Conservation (phyloP, 2,888 invertebrate species). For the Melolontha melolontha region DNA sequence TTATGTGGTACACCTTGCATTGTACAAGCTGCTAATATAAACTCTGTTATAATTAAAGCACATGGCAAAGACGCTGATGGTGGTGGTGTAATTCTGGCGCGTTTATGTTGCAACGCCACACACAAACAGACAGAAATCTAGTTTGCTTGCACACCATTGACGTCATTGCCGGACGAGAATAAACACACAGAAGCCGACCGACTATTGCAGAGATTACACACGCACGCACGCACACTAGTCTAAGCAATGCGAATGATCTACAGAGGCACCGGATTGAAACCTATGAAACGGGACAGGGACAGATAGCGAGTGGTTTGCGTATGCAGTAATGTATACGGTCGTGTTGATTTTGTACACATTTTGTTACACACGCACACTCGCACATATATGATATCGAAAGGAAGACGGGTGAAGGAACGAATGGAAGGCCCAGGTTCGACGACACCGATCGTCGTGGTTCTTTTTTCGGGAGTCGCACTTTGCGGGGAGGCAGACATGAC, state of each 20-base stretch:
- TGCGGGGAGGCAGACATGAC: too few species aligned
- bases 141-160: slow-evolving; percentile 40
- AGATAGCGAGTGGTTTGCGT: slow-evolving; percentile 9
- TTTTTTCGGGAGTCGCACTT: too few species aligned
- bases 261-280: neutral
- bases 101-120: too few species aligned
- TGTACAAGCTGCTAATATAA: too few species aligned
- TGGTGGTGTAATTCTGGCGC: too few species aligned
- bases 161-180: slow-evolving; percentile 39
- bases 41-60: too few species aligned
- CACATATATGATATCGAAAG: neutral
- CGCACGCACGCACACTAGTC: neutral
- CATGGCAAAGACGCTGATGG: too few species aligned
- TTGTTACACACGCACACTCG: neutral
- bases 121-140: slow-evolving; percentile 17
- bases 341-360: too few species aligned
- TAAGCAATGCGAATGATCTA: too few species aligned
- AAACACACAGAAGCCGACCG: slow-evolving; percentile 26
- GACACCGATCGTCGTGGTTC: neutral
- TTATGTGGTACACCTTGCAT: too few species aligned
- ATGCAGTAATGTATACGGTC: too few species aligned
- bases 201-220: slow-evolving; percentile 24
- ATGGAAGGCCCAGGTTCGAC: slow-evolving; percentile 18
- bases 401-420: slow-evolving; percentile 32
- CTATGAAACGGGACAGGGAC: slow-evolving; percentile 30